Percentiles rank a stretch among this genome's conserved stretches.
These are phyloP conservation scores for Drosophila repleta DNA, from an alignment of 1,140 invertebrate species.

Conservation along the genomic window DNA sequence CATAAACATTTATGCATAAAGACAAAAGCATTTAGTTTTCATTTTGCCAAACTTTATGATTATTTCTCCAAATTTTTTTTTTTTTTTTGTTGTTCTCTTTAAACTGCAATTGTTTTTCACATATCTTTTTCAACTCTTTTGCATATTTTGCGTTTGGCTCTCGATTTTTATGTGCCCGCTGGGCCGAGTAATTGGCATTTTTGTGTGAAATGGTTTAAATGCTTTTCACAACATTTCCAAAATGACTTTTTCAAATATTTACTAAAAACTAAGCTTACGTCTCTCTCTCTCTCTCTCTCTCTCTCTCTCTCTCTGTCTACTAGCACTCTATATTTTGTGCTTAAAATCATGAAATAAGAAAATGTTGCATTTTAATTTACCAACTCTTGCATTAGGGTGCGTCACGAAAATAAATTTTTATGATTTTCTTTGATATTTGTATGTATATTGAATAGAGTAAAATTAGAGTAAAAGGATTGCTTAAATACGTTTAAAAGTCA, in stretches of 20 bases:
- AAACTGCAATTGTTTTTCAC: conserved; percentile 2
- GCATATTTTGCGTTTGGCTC: conserved; percentile 31
- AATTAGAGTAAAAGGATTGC: no score
- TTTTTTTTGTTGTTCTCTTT: conserved; percentile 4
- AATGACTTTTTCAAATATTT: conserved; percentile 46
- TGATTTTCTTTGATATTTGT: no score
- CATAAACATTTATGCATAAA: conserved; percentile 40
- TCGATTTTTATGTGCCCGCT: conserved; percentile 31
- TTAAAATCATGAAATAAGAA: conserved; percentile 9
- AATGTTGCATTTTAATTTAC: conserved; percentile 33
- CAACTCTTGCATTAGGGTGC: not conserved
- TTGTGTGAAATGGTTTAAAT: conserved; percentile 50
- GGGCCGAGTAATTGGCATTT: conserved; percentile 42
- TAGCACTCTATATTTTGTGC: not conserved
- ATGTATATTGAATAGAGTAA: no score
- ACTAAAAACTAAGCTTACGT: not conserved
- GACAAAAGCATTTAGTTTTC: conserved; percentile 57
- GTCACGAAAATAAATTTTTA: not conserved
- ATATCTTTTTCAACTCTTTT: conserved; percentile 32
- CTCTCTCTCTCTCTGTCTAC: not conserved
- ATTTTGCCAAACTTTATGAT: conserved; percentile 29
- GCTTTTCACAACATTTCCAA: conserved; percentile 35
- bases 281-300: not conserved
- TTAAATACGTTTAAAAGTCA: no score
- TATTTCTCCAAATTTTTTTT: not conserved